phyloP scores from a whole-genome alignment of 2,888 invertebrate genomes.

The Mechanitis messenoides region DNA sequence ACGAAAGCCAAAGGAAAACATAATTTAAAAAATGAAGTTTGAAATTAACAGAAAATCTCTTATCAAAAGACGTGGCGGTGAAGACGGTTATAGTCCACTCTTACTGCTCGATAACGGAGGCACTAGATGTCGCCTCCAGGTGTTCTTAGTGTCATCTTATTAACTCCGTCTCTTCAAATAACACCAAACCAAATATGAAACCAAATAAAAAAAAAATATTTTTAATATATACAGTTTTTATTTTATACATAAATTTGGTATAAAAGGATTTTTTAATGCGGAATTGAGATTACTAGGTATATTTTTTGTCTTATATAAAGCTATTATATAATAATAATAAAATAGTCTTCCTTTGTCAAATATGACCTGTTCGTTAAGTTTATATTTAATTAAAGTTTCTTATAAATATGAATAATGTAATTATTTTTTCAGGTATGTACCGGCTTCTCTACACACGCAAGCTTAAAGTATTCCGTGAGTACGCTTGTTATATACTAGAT shows the following conservation, averaged over 20 bases:
- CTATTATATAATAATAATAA: too few relatives aligned
- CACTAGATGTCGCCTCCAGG: conserved; percentile 46
- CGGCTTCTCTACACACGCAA: conserved; percentile 5
- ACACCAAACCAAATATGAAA: too few relatives aligned
- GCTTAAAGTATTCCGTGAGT: conserved; percentile 1
- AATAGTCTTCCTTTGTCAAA: not conserved
- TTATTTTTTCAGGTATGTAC: conserved; percentile 33
- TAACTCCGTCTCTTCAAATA: not conserved
- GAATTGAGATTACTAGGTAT: too few relatives aligned
- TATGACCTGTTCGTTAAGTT: not conserved
- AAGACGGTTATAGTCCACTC: conserved; percentile 55
- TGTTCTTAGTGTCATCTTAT: conserved; percentile 20
- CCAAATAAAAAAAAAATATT: too few relatives aligned
- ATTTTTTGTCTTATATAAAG: too few relatives aligned
- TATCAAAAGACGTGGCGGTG: too few relatives aligned
- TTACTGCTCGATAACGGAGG: conserved; percentile 61
- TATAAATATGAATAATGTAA: not conserved
- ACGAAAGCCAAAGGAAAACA: too few relatives aligned
- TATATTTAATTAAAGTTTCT: not conserved
- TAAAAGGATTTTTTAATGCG: too few relatives aligned
- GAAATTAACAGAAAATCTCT: too few relatives aligned
- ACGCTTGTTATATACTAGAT: not conserved
- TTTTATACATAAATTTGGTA: too few relatives aligned
- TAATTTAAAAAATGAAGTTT: too few relatives aligned
- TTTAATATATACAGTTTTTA: too few relatives aligned